phyloP scores from a whole-genome alignment of 1,140 invertebrate genomes.

The Liolophura sinensis region DNA sequence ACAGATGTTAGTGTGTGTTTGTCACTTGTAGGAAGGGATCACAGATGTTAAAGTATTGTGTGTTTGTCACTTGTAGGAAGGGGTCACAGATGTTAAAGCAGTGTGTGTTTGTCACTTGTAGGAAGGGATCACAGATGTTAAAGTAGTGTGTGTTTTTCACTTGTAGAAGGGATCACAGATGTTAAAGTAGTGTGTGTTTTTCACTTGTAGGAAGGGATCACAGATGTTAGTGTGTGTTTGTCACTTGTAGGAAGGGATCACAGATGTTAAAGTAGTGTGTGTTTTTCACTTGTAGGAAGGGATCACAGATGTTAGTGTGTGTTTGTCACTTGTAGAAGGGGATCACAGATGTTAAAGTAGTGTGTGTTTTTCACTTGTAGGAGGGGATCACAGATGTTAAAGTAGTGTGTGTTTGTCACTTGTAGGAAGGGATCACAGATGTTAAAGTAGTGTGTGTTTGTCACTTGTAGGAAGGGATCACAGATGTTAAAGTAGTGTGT shows the following conservation, averaged over 20 bases:
- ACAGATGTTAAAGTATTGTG: too few relatives aligned
- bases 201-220: too few relatives aligned
- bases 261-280: not conserved
- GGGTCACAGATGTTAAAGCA: conserved; percentile 1
- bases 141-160: not conserved
- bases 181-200: too few relatives aligned
- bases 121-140: not conserved
- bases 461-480: too few relatives aligned
- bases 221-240: too few relatives aligned
- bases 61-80: not conserved
- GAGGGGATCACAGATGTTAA: conserved; percentile 80
- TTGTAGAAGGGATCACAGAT: too few relatives aligned
- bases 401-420: conserved; percentile 55
- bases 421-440: too few relatives aligned
- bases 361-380: conserved; percentile 27
- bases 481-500: not conserved
- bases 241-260: too few relatives aligned
- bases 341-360: not conserved
- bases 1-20: too few relatives aligned
- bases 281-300: not conserved
- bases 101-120: conserved; percentile 7
- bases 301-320: conserved; percentile 6
- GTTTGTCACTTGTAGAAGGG: conserved; percentile 1
- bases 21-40: too few relatives aligned
- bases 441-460: too few relatives aligned